Percentiles rank a stretch among this genome's conserved stretches.
Conservation (phyloP, 1,140 invertebrate genomes). For the Homalodisca vitripennis region DNA sequence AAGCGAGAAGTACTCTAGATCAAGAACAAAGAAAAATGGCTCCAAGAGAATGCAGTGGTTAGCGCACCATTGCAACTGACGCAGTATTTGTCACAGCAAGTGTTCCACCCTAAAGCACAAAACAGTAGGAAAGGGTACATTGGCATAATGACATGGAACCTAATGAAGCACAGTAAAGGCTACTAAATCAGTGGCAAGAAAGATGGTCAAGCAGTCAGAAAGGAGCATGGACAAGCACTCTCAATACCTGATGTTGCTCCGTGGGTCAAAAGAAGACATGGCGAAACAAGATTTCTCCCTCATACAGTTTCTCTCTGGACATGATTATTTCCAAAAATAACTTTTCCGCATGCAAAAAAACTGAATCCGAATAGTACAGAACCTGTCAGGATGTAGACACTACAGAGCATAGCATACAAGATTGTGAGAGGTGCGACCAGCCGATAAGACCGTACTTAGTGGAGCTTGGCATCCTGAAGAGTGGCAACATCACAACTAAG, state of each 20-base stretch:
- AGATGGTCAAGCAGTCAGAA: constrained; percentile 30
- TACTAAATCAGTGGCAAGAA: constrained; percentile 31
- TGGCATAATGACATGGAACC: background rate
- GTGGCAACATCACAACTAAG: background rate
- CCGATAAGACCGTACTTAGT: background rate
- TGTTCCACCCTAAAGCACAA: background rate
- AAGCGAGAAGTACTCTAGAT: background rate
- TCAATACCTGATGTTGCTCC: constrained; percentile 33
- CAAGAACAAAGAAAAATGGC: background rate
- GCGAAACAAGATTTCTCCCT: constrained; percentile 39
- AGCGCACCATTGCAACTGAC: background rate
- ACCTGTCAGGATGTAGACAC: constrained; percentile 38
- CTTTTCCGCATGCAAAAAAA: constrained; percentile 39
- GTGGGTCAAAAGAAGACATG: constrained; percentile 36
- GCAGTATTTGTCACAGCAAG: constrained; percentile 6
- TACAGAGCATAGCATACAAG: constrained; percentile 41
- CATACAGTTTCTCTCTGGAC: constrained; percentile 43
- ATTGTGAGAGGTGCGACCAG: constrained; percentile 38
- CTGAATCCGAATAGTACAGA: constrained; percentile 9
- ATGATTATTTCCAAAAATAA: constrained; percentile 46
- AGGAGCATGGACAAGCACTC: constrained; percentile 36
- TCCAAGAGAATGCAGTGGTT: background rate
- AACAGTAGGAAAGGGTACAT: background rate
- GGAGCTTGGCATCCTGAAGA: background rate
- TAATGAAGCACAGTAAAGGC: background rate